Base-by-base conservation (phyloP, 1,140 invertebrate species). In the Drosophila lowei region DNA sequence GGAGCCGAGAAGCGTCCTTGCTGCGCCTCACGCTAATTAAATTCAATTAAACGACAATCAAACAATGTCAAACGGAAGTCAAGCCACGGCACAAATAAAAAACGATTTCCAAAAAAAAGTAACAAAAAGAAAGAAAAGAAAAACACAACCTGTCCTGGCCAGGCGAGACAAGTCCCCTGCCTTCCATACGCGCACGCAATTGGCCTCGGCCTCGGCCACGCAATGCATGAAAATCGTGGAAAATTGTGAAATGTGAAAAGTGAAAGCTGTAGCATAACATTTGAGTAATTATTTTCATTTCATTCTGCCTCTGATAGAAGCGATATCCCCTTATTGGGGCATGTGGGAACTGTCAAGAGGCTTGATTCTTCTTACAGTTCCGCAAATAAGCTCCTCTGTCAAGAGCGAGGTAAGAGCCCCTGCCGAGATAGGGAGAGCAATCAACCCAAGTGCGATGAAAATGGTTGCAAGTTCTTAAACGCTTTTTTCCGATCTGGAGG, bases 31-130 rank as follows among this genome's bases (percentile, higher is more conserved):
- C 77, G 80, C 86, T 90, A 90, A 90, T 90, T 90, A 90, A 90
- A 90, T 90, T 90, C 86, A 90, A 90, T 90, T 90, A 90, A 90
- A 90, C 77, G 86, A 88, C 88, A 90, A 90, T 90, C 88, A 90
- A 90, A 88, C 83, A 90, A 83, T 90, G 88, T 90, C 81, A 90
- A 88, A 72, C 81, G 79, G 85, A 85, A 83, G 79, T 89, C 72
- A 89, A 56, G 64, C 60, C 49, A 60, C 42, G 42, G 13, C 25
- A 52, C 47, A 38, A 38, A 38, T 38, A 38, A 53, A 15, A 15
- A 58, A n/a, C 34, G 34, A 38, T 38, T 38, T 38, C 34, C 34
- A 34, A 11, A 46, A 18, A 16, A 9, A 21, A 54, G 66, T 58
- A 59, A 47, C n/a, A n/a, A 50, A 57, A 54, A 42, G 30, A 34